phyloP scores from a whole-genome alignment of 35 echinoderm and acorn worm species.

The Amphiura filiformis region DNA sequence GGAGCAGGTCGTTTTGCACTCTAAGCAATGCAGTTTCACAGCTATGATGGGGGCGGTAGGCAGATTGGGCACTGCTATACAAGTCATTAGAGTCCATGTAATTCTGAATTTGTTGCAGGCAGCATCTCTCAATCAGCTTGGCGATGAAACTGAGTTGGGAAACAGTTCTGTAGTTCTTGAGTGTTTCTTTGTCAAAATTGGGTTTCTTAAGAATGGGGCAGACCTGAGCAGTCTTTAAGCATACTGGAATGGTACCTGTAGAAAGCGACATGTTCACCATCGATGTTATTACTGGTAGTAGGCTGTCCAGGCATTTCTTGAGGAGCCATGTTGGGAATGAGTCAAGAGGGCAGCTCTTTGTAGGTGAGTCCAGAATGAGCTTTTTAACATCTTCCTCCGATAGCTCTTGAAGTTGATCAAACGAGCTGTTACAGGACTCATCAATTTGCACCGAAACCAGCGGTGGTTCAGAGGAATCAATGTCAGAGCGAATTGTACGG shows the following conservation, averaged over 20 bases:
- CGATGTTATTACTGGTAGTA: conserved; percentile 34
- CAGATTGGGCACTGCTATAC: conserved; percentile 25
- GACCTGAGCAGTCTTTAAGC: conserved; percentile 11
- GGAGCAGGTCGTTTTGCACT: conserved; percentile 61
- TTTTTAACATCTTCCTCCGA: conserved; percentile 9
- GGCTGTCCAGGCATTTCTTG: conserved; percentile 46
- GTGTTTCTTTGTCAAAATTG: conserved; percentile 16
- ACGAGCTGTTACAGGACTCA: neutral
- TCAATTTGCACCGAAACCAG: no score
- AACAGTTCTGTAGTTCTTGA: conserved; percentile 37
- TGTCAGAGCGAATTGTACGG: neutral
- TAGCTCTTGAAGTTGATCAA: neutral
- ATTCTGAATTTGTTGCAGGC: neutral
- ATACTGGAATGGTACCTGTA: conserved; percentile 26
- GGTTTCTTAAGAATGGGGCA: conserved; percentile 24
- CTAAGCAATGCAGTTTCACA: conserved; percentile 62
- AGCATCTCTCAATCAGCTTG: conserved; percentile 45
- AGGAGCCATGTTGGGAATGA: conserved; percentile 28
- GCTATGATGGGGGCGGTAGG: conserved; percentile 32
- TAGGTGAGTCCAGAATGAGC: conserved; percentile 29
- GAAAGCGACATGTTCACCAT: conserved; percentile 52
- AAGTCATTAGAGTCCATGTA: conserved; percentile 33
- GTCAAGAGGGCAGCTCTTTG: conserved; percentile 31
- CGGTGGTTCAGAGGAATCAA: no score
- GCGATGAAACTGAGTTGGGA: conserved; percentile 38